Evolutionary conservation across 2,797 vertebrate species (phyloP).

Genomic region (Chelon labrosus): DNA sequence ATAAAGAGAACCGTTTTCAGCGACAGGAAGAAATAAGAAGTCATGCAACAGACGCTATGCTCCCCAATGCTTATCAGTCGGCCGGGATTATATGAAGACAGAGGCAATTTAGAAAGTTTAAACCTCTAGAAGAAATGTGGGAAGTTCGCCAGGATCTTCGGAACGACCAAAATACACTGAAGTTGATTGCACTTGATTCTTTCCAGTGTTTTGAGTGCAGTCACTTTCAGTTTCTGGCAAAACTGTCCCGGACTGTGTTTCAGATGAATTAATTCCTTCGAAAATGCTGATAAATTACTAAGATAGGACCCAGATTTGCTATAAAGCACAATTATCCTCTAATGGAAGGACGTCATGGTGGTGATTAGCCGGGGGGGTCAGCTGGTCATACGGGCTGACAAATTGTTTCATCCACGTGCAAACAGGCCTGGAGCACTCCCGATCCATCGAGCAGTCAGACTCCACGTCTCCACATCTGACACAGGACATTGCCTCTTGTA

Average conservation of each 20-base stretch:
- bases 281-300: neutral
- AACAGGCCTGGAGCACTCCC: conserved; percentile 61
- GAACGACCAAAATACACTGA: too few species aligned
- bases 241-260: too few species aligned
- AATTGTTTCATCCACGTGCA: conserved; percentile 72
- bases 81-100: neutral
- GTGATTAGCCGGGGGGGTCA: conserved; percentile 42
- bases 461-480: conserved; percentile 66
- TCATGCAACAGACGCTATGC: too few species aligned
- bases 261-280: neutral
- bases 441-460: conserved; percentile 68
- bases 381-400: conserved; percentile 61
- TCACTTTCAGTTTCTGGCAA: neutral
- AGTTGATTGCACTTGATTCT: too few species aligned
- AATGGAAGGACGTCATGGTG: conserved; percentile 5
- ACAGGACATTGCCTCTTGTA: conserved; percentile 61
- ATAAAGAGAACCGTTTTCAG: too few species aligned
- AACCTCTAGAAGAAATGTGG: neutral
- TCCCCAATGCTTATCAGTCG: neutral
- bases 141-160: neutral
- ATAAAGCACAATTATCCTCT: conserved; percentile 1
- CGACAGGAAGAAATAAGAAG: too few species aligned
- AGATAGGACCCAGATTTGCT: neutral
- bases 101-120: neutral
- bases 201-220: too few species aligned